Evolutionary conservation across 1,140 invertebrate genomes (phyloP).

Genomic region (Drosophila asahinai): DNA sequence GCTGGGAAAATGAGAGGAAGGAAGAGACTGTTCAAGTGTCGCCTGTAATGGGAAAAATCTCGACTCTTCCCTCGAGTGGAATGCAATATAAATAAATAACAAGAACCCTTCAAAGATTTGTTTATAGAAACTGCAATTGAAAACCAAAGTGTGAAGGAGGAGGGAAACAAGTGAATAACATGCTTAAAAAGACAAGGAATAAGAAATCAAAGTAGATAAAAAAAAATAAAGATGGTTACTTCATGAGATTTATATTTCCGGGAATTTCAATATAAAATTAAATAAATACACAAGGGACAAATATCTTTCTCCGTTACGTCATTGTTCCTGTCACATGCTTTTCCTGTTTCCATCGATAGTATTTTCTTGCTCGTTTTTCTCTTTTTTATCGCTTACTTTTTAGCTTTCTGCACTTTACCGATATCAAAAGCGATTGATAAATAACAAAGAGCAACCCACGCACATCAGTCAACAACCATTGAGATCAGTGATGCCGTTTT

Average conservation of each 20-base stretch:
- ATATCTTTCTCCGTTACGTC: neutral
- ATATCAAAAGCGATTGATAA: constrained; percentile 46
- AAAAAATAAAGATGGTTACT: no score
- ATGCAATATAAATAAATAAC: constrained; percentile 10
- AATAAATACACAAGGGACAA: no score
- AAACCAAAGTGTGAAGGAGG: constrained; percentile 2
- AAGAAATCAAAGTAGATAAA: neutral
- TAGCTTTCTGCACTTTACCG: constrained; percentile 1
- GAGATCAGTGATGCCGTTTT: neutral
- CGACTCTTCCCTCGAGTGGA: neutral
- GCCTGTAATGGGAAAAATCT: neutral
- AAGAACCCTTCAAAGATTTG: neutral
- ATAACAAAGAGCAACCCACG: constrained; percentile 54
- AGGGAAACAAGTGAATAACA: neutral
- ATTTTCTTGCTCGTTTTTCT: constrained; percentile 18
- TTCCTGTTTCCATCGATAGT: constrained; percentile 21
- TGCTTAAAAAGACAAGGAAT: neutral
- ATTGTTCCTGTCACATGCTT: constrained; percentile 10
- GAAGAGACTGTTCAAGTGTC: constrained; percentile 22
- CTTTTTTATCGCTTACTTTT: constrained; percentile 9
- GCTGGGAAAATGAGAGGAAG: constrained; percentile 4
- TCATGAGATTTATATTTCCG: no score
- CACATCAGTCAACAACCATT: constrained; percentile 36
- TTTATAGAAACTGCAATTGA: constrained; percentile 13
- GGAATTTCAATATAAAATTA: neutral